Evolutionary conservation across 2,888 invertebrate species (phyloP), one percentile per base, ranked within the genome.

Genomic region (Aleiodes leptofemur): DNA sequence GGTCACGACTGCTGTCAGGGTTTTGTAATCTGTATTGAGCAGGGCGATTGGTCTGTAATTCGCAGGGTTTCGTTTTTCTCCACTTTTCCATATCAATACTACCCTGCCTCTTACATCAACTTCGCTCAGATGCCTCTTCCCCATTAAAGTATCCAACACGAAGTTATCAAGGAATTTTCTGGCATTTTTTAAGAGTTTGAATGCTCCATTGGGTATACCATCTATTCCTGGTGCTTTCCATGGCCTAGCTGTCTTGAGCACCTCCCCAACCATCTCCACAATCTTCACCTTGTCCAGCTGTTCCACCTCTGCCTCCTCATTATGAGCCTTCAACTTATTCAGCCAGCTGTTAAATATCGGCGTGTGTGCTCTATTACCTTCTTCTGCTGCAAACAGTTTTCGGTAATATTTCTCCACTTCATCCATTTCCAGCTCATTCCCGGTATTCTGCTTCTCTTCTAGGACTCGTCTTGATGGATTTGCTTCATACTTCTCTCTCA

Each of bases 21-120:
- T 11, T n/a, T 68, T 68, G 3, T 68, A 68, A 0, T 50, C 68
- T 6, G 29, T 50, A 13, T 68, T 68, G 0, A 68, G 68, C 1
- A 68, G 68, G 0, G 68, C 43, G 11, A 68, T 68, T 0, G 23
- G 23, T 29, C 68, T 68, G 51, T 68, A 68, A 11, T 68, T 68
- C 4, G 9, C 29, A 5, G 68, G 48, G 0, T 51, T 7, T 4
- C 0, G 4, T 29, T 16, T 14, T 0, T 68, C 31, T 4, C 68
- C 51, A 13, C 48, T 29, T 13, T 50, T 68, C 13, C n/a, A 68
- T 7, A 68, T 7, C 53, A 53, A 16, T 4, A 53, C n/a, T 3
- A 53, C 53, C 14, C n/a, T 13, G n/a, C 53, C 53, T 53, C 53
- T 53, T n/a, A 53, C 53, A 53, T 53, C 53, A 14, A 53, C 9